phyloP scores from a whole-genome alignment of 2,888 invertebrate genomes.

The Emmelina monodactyla region DNA sequence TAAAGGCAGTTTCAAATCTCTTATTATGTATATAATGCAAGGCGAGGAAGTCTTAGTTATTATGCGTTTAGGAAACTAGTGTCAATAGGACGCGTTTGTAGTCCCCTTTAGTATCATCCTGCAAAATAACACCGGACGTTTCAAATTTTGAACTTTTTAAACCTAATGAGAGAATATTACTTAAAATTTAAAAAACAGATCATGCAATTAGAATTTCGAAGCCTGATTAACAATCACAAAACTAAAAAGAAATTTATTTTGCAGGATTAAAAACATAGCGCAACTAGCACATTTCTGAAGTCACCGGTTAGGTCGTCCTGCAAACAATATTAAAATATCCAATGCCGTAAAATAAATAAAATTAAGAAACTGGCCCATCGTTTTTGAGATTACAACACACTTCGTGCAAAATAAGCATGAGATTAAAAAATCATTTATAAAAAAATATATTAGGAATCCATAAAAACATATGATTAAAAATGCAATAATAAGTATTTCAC shows the following conservation, averaged over 20 bases:
- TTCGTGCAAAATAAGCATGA: slow-evolving; percentile 35
- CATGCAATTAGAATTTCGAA: slow-evolving; percentile 25
- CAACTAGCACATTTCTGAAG: slow-evolving; percentile 71
- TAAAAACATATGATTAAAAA: slow-evolving; percentile 34
- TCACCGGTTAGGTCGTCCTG: slow-evolving; percentile 76
- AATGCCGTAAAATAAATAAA: slow-evolving; percentile 19
- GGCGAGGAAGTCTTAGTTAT: slow-evolving; percentile 24
- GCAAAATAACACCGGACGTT: slow-evolving; percentile 56
- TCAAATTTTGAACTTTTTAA: slow-evolving; percentile 26
- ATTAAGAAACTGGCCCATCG: slow-evolving; percentile 47
- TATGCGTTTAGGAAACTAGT: slow-evolving; percentile 51
- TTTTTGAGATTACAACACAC: slow-evolving; percentile 27
- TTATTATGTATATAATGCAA: too few relatives aligned
- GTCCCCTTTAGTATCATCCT: slow-evolving; percentile 76
- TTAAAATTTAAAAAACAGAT: slow-evolving; percentile 15
- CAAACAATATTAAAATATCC: slow-evolving; percentile 50
- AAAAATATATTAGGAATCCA: slow-evolving; percentile 24
- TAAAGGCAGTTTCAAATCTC: slow-evolving; percentile 52
- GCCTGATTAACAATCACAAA: slow-evolving; percentile 32
- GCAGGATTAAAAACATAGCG: slow-evolving; percentile 61
- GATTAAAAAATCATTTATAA: slow-evolving; percentile 26
- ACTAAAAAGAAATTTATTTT: slow-evolving; percentile 31
- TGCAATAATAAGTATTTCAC: slow-evolving; percentile 31
- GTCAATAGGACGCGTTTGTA: slow-evolving; percentile 72
- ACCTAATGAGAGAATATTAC: too few relatives aligned